These are phyloP conservation scores for Lates japonicus DNA, from an alignment of 2,797 vertebrate genomes.

Conservation along the genomic window DNA sequence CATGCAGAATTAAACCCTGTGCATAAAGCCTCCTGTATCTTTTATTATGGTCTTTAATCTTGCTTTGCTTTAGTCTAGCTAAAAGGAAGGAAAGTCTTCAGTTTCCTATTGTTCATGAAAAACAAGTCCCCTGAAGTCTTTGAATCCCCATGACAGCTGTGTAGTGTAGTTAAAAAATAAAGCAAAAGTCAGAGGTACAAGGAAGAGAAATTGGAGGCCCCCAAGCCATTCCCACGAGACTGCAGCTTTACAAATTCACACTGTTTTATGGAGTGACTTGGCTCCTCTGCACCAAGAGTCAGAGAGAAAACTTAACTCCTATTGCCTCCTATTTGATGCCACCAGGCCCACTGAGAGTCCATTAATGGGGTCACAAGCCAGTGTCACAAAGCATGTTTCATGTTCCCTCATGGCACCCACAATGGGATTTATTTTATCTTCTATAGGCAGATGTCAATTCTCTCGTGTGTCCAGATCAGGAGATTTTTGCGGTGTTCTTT, in stretches of 20 bases:
- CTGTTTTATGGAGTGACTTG: constrained; percentile 71
- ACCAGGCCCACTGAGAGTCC: constrained; percentile 61
- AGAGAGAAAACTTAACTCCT: constrained; percentile 69
- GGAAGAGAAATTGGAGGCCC: constrained; percentile 64
- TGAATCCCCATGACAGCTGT: constrained; percentile 64
- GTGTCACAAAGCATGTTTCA: constrained; percentile 62
- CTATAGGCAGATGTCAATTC: constrained; percentile 46
- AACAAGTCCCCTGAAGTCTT: constrained; percentile 53
- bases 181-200: constrained; percentile 66
- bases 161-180: constrained; percentile 68
- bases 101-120: constrained; percentile 52
- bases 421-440: constrained; percentile 60
- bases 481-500: constrained; percentile 17
- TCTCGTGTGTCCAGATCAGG: constrained; percentile 11
- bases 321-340: constrained; percentile 71
- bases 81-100: constrained; percentile 38
- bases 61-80: constrained; percentile 31
- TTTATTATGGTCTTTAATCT: constrained; percentile 50
- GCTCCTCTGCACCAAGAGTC: constrained; percentile 61
- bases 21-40: constrained; percentile 26
- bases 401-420: constrained; percentile 41
- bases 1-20: constrained; percentile 36
- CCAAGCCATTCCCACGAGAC: constrained; percentile 56
- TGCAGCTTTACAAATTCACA: constrained; percentile 72
- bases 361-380: constrained; percentile 73